Evolutionary conservation across 1,140 invertebrate species (phyloP), one percentile per base, ranked within the genome.

Genomic region (Panulirus ornatus): DNA sequence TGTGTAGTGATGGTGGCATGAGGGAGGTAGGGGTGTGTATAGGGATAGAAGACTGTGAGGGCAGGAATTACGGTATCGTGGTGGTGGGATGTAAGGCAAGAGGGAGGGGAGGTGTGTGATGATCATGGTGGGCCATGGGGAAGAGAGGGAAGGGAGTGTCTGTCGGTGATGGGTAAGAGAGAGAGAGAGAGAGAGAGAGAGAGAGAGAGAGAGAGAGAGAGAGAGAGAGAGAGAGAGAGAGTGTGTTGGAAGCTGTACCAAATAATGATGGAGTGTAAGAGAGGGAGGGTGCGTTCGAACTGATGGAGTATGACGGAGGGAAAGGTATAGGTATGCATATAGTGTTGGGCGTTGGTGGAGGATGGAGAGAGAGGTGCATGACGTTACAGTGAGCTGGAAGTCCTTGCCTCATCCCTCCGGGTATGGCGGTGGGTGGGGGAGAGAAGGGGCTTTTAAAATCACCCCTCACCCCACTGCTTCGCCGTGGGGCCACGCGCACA

Each of bases 141-240:
- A 22, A 22, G 6, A 58, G 51, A 22, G 51, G n/a, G 51, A 19
- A 19, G 51, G 51, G 51, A 19, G 16, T 19, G 51, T 22, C 5
- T 58, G 51, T 22, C n/a, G 51, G 51, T 58, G n/a, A 22, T 14
- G 58, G 11, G 58, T 27, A 19, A 58, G 19, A 63, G 58, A 63
- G 58, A 27, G 58, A 30, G 58, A 27, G 58, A 19, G 22, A 66
- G 3, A 6, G 11, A 27, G 58, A 5, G 58, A 66, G n/a, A 66
- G 58, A 66, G 58, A 66, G 58, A 30, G 58, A 66, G 58, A 30
- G 8, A 66, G 58, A 66, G 58, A 66, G n/a, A 66, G 58, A 66
- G 58, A 66, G 58, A 66, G 58, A 66, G 58, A 66, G 58, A 66
- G n/a, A 66, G 58, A 66, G n/a, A 66, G 58, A 66, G n/a, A 66